Evolutionary conservation across 2,797 vertebrate genomes (phyloP).

Genomic region (Propithecus deckenii): DNA sequence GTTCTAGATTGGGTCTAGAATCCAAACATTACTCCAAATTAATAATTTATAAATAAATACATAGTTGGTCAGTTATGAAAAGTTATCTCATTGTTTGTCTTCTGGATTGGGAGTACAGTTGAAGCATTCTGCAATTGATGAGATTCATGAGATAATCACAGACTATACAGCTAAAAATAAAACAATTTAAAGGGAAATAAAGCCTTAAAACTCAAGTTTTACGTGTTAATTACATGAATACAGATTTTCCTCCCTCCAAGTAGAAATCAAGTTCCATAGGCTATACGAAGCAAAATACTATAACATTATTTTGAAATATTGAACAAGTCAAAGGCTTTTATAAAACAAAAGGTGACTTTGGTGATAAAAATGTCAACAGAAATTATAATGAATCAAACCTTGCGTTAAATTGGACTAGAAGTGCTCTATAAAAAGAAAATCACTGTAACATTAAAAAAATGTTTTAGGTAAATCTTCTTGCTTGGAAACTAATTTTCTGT

Average conservation of each 20-base stretch:
- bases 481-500: slow-evolving; percentile 84
- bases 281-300: slow-evolving; percentile 12
- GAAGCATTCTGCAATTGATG: neutral
- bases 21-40: slow-evolving; percentile 36
- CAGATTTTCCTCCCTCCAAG: neutral
- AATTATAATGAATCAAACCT: slow-evolving; percentile 30
- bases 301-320: slow-evolving; percentile 53
- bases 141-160: slow-evolving; percentile 43
- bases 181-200: slow-evolving; percentile 44
- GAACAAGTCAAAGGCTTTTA: slow-evolving; percentile 5
- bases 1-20: slow-evolving; percentile 16
- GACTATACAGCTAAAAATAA: slow-evolving; percentile 34
- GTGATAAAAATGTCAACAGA: slow-evolving; percentile 28
- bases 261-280: slow-evolving; percentile 8
- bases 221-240: slow-evolving; percentile 32
- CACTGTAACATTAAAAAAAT: slow-evolving; percentile 62
- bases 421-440: slow-evolving; percentile 43
- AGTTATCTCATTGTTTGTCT: slow-evolving; percentile 14
- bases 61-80: neutral
- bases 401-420: slow-evolving; percentile 33
- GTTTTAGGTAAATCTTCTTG: slow-evolving; percentile 83
- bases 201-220: slow-evolving; percentile 55
- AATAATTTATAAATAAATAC: slow-evolving; percentile 5
- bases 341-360: slow-evolving; percentile 55
- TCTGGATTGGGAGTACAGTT: slow-evolving; percentile 13